Evolutionary conservation across 2,888 invertebrate genomes (phyloP).

Genomic region (Crocallis elinguaria): DNA sequence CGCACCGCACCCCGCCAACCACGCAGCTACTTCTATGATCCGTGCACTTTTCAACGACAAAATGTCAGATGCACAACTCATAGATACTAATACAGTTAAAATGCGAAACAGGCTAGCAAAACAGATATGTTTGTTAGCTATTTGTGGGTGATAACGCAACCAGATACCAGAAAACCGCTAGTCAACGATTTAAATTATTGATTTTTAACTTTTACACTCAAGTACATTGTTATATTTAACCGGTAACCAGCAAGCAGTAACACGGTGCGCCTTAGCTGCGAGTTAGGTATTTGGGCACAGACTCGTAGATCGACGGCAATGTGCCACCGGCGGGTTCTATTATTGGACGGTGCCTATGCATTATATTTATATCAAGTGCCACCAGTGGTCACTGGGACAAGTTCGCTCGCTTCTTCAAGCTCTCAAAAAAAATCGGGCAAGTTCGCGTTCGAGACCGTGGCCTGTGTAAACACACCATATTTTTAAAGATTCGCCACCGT

Average conservation of each 20-base stretch:
- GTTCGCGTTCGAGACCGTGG: conserved; percentile 75
- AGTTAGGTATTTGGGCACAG: conserved; percentile 48
- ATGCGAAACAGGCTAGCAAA: conserved; percentile 35
- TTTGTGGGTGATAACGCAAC: conserved; percentile 10
- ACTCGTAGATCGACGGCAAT: conserved; percentile 49
- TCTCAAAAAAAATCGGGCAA: conserved; percentile 78
- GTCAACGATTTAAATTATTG: conserved; percentile 22
- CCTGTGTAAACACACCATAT: conserved; percentile 55
- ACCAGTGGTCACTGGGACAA: conserved; percentile 79
- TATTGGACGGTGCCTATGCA: conserved; percentile 62
- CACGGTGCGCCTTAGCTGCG: conserved; percentile 21
- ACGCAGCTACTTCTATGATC: conserved; percentile 77
- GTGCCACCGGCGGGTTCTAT: conserved; percentile 60
- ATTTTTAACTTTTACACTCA: conserved; percentile 44
- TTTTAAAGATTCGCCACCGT: conserved; percentile 43
- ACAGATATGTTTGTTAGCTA: conserved; percentile 20
- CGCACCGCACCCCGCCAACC: conserved; percentile 45
- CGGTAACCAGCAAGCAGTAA: conserved; percentile 36
- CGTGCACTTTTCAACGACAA: conserved; percentile 77
- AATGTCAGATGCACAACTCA: conserved; percentile 71
- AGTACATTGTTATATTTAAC: conserved; percentile 44
- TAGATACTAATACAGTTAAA: conserved; percentile 31
- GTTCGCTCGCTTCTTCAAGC: conserved; percentile 77
- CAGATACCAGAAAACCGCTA: neutral
- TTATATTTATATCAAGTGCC: conserved; percentile 75